Evolutionary conservation across 2,888 invertebrate genomes (phyloP), one percentile per base, ranked within the genome.

Genomic region (Pilophorus perplexus): DNA sequence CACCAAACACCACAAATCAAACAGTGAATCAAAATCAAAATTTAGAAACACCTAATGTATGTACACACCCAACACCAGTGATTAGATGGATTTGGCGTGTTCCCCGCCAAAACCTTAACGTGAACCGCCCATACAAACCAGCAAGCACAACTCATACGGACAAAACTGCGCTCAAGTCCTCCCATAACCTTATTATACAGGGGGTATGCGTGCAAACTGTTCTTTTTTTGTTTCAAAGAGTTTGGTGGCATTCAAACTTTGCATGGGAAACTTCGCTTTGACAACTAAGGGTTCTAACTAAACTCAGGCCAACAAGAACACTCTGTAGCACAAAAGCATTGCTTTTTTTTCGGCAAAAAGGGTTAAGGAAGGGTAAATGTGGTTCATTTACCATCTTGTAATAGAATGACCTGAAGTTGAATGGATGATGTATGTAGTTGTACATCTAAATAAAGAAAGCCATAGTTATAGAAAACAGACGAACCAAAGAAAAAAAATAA

Each of bases 351-450:
- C n/a, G n/a, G n/a, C n/a, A n/a, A n/a, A n/a, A 33, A 27, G 20
- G 62, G 62, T 23, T 25, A 33, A 40, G 62, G 46, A 62, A 62
- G 62, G 64, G 64, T 54, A 65, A 52, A 28, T 54, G 52, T 65
- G 52, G 52, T 65, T 65, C 64, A 65, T 65, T 65, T 65, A 65
- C 64, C 64, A 65, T 65, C 54, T 54, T 54, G 64, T 54, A 40
- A 65, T 54, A 65, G 54, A 65, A 65, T 65, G 64, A 65, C 64
- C 64, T 42, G 64, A 65, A 42, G 64, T 54, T 65, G 64, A 65
- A 65, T 65, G 64, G 52, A 65, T 65, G 54, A 65, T 65, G 64
- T 65, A 65, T 65, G 64, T 54, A 54, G 64, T 65, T 52, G 62
- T 62, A 62, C 42, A 65, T 65, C 64, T 65, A 65, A 54, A 62